Evolutionary conservation across 2,797 vertebrate species (phyloP).

Genomic region (Trematomus bernacchii): DNA sequence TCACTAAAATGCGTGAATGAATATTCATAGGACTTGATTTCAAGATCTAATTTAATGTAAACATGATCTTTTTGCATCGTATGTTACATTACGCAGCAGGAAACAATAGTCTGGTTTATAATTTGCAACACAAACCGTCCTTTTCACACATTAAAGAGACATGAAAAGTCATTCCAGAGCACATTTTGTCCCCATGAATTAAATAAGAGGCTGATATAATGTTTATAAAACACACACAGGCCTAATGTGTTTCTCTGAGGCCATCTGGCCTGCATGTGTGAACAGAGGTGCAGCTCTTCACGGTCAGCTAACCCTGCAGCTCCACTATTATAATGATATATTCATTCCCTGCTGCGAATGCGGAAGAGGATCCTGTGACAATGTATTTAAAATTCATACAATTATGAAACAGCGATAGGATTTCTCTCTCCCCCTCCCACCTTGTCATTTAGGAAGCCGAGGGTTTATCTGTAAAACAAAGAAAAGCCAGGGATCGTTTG

Average conservation of each 20-base stretch:
- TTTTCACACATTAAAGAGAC: background rate
- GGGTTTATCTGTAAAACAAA: slow-evolving; percentile 94
- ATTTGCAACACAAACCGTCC: background rate
- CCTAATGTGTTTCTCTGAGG: slow-evolving; percentile 44
- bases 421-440: slow-evolving; percentile 76
- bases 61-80: background rate
- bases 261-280: slow-evolving; percentile 78
- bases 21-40: slow-evolving; percentile 57
- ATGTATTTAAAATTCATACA: slow-evolving; percentile 86
- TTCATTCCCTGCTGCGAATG: slow-evolving; percentile 72
- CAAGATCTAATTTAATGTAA: slow-evolving; percentile 6
- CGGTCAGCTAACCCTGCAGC: slow-evolving; percentile 71
- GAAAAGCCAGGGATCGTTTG: slow-evolving; percentile 87
- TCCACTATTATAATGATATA: slow-evolving; percentile 70
- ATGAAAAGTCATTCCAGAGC: background rate
- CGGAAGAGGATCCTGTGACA: slow-evolving; percentile 76
- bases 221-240: slow-evolving; percentile 44
- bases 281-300: slow-evolving; percentile 66
- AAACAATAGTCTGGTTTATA: background rate
- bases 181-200: background rate
- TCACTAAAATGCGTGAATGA: slow-evolving; percentile 34
- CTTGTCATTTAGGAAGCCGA: slow-evolving; percentile 85
- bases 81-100: background rate
- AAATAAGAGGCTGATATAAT: slow-evolving; percentile 29
- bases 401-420: slow-evolving; percentile 92